phyloP scores from a whole-genome alignment of 2,113 vertebrate genomes.

The Puntigrus tetrazona region DNA sequence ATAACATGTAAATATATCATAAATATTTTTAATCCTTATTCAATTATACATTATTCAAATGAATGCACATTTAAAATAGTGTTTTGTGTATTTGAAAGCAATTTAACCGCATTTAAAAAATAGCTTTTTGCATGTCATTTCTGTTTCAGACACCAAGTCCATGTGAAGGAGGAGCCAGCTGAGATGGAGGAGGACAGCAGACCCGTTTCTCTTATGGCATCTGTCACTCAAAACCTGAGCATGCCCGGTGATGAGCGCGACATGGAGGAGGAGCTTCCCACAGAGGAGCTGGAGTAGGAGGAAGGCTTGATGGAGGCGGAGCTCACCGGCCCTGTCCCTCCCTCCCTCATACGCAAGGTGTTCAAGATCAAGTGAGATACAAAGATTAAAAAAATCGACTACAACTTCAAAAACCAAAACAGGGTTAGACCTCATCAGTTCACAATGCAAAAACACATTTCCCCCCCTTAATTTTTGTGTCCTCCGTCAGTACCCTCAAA shows the following conservation, averaged over 20 bases:
- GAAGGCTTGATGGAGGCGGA: slow-evolving; percentile 57
- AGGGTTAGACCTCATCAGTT: slow-evolving; percentile 77
- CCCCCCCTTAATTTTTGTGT: slow-evolving; percentile 59
- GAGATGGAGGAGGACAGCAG: slow-evolving; percentile 90
- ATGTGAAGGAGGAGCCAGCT: slow-evolving; percentile 97
- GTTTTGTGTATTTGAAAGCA: background rate
- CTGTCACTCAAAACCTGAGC: slow-evolving; percentile 84
- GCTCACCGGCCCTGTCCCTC: slow-evolving; percentile 52
- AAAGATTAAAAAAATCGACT: slow-evolving; percentile 66
- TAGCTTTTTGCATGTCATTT: background rate
- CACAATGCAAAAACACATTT: slow-evolving; percentile 69
- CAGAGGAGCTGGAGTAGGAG: slow-evolving; percentile 93
- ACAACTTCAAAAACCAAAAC: slow-evolving; percentile 75
- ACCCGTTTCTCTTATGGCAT: slow-evolving; percentile 82
- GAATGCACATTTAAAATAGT: background rate
- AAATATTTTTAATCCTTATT: background rate
- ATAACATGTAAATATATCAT: no score
- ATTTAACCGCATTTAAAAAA: background rate
- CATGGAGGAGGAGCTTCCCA: slow-evolving; percentile 92
- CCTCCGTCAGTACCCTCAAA: slow-evolving; percentile 19
- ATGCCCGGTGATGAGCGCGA: slow-evolving; percentile 89
- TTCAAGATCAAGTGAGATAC: slow-evolving; percentile 60
- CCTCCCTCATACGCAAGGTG: slow-evolving; percentile 44
- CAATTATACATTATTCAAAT: background rate
- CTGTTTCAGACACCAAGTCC: slow-evolving; percentile 84